These are phyloP conservation scores for Peromyscus nudipes DNA, from an alignment of 2,797 vertebrate species.

Conservation along the genomic window DNA sequence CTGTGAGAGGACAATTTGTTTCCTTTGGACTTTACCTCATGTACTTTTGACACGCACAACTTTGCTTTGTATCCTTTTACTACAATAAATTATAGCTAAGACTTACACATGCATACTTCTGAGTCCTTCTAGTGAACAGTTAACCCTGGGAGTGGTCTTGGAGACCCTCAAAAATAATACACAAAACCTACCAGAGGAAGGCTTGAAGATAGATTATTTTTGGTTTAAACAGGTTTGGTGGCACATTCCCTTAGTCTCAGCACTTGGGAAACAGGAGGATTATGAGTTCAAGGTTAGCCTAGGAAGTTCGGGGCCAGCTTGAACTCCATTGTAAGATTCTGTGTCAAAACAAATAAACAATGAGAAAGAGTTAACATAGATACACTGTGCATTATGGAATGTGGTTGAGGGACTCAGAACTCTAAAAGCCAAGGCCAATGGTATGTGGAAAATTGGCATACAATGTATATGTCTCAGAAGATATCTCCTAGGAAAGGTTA, in stretches of 20 bases:
- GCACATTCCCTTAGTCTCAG: background rate
- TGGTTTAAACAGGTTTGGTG: background rate
- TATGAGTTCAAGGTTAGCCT: background rate
- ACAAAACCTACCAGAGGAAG: background rate
- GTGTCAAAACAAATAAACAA: background rate
- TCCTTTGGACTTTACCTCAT: background rate
- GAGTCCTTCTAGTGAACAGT: background rate
- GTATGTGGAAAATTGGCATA: background rate
- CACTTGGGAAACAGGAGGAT: background rate
- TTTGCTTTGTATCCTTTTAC: constrained; percentile 48
- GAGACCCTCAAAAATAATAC: background rate
- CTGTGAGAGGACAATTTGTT: background rate
- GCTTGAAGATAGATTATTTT: constrained; percentile 16
- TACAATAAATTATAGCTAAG: background rate
- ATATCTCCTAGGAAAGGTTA: background rate
- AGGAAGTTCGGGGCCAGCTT: background rate
- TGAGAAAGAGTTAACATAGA: background rate
- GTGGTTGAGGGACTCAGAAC: background rate
- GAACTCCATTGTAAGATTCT: background rate
- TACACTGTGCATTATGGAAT: background rate
- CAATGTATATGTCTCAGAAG: background rate
- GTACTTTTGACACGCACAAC: background rate
- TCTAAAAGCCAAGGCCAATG: background rate
- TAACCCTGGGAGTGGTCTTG: background rate
- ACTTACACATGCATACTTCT: background rate